These are phyloP conservation scores for Puffinus mauretanicus DNA, from an alignment of 2,113 vertebrate genomes.

Conservation along the genomic window DNA sequence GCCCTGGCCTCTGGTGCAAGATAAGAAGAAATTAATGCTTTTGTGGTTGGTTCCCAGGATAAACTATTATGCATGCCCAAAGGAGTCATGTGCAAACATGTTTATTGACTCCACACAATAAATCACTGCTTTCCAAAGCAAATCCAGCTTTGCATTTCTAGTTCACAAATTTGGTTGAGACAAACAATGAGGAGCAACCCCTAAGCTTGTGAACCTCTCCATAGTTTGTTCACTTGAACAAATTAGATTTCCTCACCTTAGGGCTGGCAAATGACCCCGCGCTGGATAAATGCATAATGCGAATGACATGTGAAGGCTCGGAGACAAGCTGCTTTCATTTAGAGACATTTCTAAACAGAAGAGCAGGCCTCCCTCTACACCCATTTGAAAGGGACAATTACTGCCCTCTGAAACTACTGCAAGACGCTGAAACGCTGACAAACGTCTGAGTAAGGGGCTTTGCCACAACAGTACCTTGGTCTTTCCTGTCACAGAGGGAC, in stretches of 20 bases:
- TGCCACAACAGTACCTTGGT: neutral
- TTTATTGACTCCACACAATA: conserved; percentile 26
- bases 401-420: neutral
- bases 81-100: conserved; percentile 58
- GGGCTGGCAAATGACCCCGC: neutral
- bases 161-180: conserved; percentile 32
- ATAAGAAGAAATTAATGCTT: conserved; percentile 37
- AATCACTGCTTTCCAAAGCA: conserved; percentile 45
- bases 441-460: neutral
- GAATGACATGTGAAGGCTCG: neutral
- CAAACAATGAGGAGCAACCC: conserved; percentile 1
- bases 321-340: neutral
- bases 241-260: neutral
- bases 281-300: neutral
- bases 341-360: neutral
- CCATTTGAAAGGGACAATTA: neutral
- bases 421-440: neutral
- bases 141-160: neutral
- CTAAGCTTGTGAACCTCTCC: neutral
- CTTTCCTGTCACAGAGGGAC: neutral
- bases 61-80: conserved; percentile 37
- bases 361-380: neutral
- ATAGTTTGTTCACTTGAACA: neutral
- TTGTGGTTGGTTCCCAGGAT: conserved; percentile 6
- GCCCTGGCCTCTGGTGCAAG: conserved; percentile 26